A percentile compares a stretch with the other conserved stretches of the same genome.
phyloP scores from a whole-genome alignment of 2,797 vertebrate species.

The Sciurus vulgaris region DNA sequence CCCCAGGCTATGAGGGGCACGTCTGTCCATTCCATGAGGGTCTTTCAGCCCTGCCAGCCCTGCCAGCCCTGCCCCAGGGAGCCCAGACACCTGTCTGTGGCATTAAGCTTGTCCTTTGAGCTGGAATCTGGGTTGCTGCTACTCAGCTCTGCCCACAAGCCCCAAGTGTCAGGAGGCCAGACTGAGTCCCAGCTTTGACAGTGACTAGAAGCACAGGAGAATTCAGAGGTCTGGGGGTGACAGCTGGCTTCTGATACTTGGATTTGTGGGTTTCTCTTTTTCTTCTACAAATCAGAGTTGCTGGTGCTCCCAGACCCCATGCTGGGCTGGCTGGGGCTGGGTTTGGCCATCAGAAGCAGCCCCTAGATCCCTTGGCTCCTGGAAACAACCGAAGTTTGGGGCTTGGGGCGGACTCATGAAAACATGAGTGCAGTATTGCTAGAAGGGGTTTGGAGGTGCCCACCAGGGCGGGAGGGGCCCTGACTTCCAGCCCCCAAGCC shows the following conservation, averaged over 20 bases:
- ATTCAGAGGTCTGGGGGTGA: neutral
- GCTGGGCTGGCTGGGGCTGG: constrained; percentile 66
- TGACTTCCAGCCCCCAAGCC: neutral
- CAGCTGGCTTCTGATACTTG: neutral
- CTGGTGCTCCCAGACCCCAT: constrained; percentile 84
- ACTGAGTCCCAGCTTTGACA: neutral
- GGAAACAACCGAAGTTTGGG: constrained; percentile 12
- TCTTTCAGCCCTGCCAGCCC: neutral
- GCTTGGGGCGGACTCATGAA: neutral
- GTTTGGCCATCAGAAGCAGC: neutral
- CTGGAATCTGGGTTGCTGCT: neutral
- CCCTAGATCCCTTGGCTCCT: neutral
- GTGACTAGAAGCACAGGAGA: constrained; percentile 48
- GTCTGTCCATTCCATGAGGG: neutral
- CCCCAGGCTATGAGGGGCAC: neutral
- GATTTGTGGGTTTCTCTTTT: neutral
- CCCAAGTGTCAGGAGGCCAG: neutral
- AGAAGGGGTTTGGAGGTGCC: neutral
- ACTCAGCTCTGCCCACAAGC: neutral
- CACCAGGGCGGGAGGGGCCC: neutral
- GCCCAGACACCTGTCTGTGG: neutral
- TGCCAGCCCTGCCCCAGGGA: neutral
- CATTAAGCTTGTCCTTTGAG: neutral
- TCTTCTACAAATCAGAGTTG: constrained; percentile 79
- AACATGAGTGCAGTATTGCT: neutral